phyloP scores from a whole-genome alignment of 2,888 invertebrate species.

The Campoplex capitator region DNA sequence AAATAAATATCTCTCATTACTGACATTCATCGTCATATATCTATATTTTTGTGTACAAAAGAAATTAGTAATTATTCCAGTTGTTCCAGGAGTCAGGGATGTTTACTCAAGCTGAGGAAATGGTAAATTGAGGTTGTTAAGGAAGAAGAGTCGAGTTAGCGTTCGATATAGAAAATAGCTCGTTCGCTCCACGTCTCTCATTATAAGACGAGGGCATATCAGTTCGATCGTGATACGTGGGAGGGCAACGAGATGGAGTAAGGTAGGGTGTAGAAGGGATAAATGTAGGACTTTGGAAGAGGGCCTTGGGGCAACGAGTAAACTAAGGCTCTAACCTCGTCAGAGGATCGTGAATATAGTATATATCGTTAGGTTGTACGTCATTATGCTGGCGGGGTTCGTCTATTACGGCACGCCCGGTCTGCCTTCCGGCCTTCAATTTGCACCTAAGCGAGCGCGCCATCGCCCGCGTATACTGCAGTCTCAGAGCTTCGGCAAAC shows the following conservation, averaged over 20 bases:
- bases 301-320: conserved; percentile 51
- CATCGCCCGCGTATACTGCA: conserved; percentile 36
- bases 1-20: background rate
- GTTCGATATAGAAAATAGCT: conserved; percentile 26
- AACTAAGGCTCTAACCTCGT: conserved; percentile 71
- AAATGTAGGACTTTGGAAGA: conserved; percentile 60
- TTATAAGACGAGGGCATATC: conserved; percentile 25
- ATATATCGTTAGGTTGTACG: conserved; percentile 65
- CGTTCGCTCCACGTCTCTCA: conserved; percentile 37
- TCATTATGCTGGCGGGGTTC: conserved; percentile 58
- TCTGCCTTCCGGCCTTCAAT: conserved; percentile 72
- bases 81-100: conserved; percentile 3
- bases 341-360: conserved; percentile 68
- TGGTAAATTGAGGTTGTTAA: background rate
- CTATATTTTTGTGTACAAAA: background rate
- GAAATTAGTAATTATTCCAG: background rate
- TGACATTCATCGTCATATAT: background rate
- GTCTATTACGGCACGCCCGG: conserved; percentile 64
- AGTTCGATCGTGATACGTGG: conserved; percentile 28
- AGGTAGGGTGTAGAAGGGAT: conserved; percentile 40
- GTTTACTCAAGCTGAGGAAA: conserved; percentile 7
- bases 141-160: conserved; percentile 17
- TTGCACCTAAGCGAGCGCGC: conserved; percentile 74
- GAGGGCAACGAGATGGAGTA: conserved; percentile 5
- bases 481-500: conserved; percentile 58